Conservation (phyloP, 2,888 invertebrate genomes). For the Pollenia griseotomentosa region DNA sequence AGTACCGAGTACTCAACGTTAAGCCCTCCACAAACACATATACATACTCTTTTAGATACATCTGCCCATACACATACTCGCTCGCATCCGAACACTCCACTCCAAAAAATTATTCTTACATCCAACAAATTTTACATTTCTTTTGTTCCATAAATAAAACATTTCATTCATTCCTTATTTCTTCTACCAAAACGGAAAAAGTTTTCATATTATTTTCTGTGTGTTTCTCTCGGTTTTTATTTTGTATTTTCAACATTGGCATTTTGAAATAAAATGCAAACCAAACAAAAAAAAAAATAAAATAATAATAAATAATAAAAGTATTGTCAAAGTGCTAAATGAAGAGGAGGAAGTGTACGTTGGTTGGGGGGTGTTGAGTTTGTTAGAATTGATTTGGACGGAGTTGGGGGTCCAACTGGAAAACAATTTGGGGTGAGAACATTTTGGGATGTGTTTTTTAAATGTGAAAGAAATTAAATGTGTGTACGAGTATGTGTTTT, state of each 20-base stretch:
- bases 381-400: constrained; percentile 30
- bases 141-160: constrained; percentile 74
- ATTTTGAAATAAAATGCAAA: constrained; percentile 56
- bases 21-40: constrained; percentile 65
- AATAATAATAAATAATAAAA: constrained; percentile 50
- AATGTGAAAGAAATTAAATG: constrained; percentile 59
- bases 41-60: background rate
- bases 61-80: background rate
- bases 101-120: constrained; percentile 51
- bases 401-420: constrained; percentile 20
- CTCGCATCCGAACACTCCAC: constrained; percentile 40
- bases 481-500: constrained; percentile 34
- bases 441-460: constrained; percentile 44
- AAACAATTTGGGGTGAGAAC: constrained; percentile 37
- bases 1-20: constrained; percentile 63
- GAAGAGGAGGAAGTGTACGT: constrained; percentile 59
- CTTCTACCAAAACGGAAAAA: constrained; percentile 67
- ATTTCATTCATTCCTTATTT: constrained; percentile 67
- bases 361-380: constrained; percentile 42
- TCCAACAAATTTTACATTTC: constrained; percentile 69
- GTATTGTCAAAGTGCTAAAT: constrained; percentile 74
- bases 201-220: constrained; percentile 18
- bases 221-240: constrained; percentile 40
- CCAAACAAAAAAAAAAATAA: constrained; percentile 1
- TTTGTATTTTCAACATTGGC: constrained; percentile 66